Conservation (phyloP, 2,888 invertebrate genomes). For the Melanargia galathea region DNA sequence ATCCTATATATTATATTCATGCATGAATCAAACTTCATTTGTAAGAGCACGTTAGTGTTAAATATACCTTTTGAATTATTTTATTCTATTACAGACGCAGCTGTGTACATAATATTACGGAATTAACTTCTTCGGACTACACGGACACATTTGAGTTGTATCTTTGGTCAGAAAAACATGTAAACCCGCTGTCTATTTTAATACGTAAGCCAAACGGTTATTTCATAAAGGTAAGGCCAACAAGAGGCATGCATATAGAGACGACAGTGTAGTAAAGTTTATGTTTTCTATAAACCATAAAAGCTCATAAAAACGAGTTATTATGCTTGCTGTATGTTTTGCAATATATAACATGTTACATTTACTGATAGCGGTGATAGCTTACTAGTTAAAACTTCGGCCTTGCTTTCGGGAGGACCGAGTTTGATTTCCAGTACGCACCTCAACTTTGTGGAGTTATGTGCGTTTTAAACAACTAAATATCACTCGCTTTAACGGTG, state of each 20-base stretch:
- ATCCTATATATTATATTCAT: too few relatives aligned
- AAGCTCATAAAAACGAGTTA: conserved; percentile 4
- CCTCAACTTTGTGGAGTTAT: too few relatives aligned
- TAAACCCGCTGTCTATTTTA: conserved; percentile 55
- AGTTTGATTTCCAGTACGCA: too few relatives aligned
- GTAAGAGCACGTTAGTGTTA: too few relatives aligned
- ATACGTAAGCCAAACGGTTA: conserved; percentile 56
- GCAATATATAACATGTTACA: too few relatives aligned
- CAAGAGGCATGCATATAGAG: conserved; percentile 1
- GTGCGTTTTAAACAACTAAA: too few relatives aligned
- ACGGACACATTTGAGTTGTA: conserved; percentile 57
- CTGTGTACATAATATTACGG: conserved; percentile 61
- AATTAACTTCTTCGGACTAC: conserved; percentile 44
- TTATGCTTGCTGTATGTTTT: conserved; percentile 6
- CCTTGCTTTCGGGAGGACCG: too few relatives aligned
- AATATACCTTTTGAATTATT: too few relatives aligned
- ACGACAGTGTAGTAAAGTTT: conserved; percentile 10
- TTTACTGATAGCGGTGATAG: neutral
- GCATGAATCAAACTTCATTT: too few relatives aligned
- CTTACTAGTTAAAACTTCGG: too few relatives aligned
- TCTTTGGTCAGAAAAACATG: conserved; percentile 49
- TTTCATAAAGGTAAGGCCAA: conserved; percentile 54
- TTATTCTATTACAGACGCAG: conserved; percentile 52
- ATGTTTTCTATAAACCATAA: conserved; percentile 11
- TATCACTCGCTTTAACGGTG: too few relatives aligned